Percentiles rank a stretch among this genome's conserved stretches.
Evolutionary conservation across 64 coral and sea anemone genomes (phyloP).

Genomic region (Anthopleura sola): DNA sequence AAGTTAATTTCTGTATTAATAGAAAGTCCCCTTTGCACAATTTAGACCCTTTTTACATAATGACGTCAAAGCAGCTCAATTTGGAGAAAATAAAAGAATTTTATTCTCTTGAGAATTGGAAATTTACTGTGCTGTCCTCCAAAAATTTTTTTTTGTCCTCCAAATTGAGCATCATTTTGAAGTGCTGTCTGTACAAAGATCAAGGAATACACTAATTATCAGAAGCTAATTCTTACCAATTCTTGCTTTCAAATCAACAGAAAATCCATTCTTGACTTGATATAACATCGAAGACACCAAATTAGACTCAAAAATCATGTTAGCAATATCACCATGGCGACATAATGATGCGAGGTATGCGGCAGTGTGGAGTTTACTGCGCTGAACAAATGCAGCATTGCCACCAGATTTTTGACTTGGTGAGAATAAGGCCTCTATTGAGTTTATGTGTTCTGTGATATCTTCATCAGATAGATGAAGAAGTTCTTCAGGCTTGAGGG

Average conservation of each 20-base stretch:
- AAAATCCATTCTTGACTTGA: slow-evolving; percentile 81
- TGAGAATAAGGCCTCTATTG: slow-evolving; percentile 52
- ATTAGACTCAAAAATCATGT: slow-evolving; percentile 74
- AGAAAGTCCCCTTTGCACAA: too few relatives aligned
- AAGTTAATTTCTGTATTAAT: too few relatives aligned
- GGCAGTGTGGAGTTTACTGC: slow-evolving; percentile 81
- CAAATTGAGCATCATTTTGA: too few relatives aligned
- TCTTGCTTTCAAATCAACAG: slow-evolving; percentile 94
- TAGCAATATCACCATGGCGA: slow-evolving; percentile 85
- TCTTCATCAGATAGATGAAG: slow-evolving; percentile 53
- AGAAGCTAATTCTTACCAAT: slow-evolving; percentile 53
- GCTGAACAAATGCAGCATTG: slow-evolving; percentile 56
- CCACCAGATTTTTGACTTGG: slow-evolving; percentile 51
- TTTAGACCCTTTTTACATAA: too few relatives aligned
- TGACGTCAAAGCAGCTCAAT: too few relatives aligned
- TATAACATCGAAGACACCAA: slow-evolving; percentile 66
- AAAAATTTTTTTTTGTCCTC: too few relatives aligned
- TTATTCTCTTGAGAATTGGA: too few relatives aligned
- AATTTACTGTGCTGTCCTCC: too few relatives aligned
- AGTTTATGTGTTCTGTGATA: slow-evolving; percentile 56
- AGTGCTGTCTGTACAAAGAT: too few relatives aligned
- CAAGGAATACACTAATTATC: too few relatives aligned
- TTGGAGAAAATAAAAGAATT: too few relatives aligned
- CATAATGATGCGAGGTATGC: slow-evolving; percentile 79
- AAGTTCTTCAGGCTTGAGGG: slow-evolving; percentile 80